These are phyloP conservation scores for Hemiscyllium ocellatum DNA, from an alignment of 2,113 vertebrate species.

Conservation along the genomic window DNA sequence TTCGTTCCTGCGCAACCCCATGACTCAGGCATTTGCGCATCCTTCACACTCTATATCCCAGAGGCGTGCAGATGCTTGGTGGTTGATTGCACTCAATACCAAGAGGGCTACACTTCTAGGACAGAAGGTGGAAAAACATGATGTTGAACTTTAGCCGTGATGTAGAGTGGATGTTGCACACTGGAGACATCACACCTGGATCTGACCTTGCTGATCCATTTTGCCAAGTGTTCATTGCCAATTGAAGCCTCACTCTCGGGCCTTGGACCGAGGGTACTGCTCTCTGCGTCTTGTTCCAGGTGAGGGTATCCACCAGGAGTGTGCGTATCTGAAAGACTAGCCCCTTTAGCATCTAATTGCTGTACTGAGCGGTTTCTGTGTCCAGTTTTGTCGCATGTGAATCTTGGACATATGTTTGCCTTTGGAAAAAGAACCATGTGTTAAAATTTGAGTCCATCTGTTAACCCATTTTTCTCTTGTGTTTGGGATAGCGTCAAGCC, in stretches of 20 bases:
- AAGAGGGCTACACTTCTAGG: too few relatives aligned
- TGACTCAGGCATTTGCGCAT: too few relatives aligned
- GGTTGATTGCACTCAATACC: too few relatives aligned
- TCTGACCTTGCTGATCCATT: background rate
- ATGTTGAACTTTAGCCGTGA: too few relatives aligned
- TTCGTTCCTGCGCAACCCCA: too few relatives aligned
- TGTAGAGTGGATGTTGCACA: too few relatives aligned
- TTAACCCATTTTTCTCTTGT: constrained; percentile 13
- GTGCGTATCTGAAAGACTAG: background rate
- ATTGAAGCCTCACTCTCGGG: background rate
- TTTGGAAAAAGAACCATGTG: background rate
- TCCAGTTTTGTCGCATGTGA: background rate
- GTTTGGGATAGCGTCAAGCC: constrained; percentile 75
- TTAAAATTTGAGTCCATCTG: background rate
- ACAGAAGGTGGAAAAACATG: too few relatives aligned
- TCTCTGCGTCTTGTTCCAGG: background rate
- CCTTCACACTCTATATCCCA: too few relatives aligned
- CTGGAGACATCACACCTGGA: too few relatives aligned
- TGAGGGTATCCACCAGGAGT: background rate
- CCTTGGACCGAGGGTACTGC: background rate
- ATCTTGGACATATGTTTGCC: background rate
- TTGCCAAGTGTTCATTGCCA: background rate
- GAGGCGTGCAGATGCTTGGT: too few relatives aligned
- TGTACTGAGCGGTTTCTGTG: background rate
- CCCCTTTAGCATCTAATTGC: background rate